Evolutionary conservation across 2,797 vertebrate genomes (phyloP), one percentile per base, ranked within the genome.

Genomic region (Echiichthys vipera): DNA sequence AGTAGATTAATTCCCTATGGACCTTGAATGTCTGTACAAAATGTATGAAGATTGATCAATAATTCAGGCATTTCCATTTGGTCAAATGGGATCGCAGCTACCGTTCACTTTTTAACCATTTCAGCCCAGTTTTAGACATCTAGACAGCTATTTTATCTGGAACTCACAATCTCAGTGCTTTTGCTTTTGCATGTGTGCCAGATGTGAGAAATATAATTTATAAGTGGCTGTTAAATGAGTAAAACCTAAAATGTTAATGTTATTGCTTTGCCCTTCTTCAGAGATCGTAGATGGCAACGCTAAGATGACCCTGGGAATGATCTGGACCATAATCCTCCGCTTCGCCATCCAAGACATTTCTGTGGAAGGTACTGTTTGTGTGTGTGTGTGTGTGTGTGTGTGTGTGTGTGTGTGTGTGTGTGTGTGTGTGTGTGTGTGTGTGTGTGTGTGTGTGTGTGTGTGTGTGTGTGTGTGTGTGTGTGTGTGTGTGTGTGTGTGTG

Each of bases 301-400:
- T 74, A 99, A 99, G 87, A 99, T 99, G 98, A 99, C 98, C 51
- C 94, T 99, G 91, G 98, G 98, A 93, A 99, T 99, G 98, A 99
- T 99, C 93, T 99, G 98, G 98, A 99, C 98, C 88, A 99, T 99
- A 89, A 99, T 99, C 90, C 98, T 99, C 67, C 98, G 98, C 88
- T 99, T 99, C 65, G 98, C 98, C 89, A 99, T 99, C 91, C 98
- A 99, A 87, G 98, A 99, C 92, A 99, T 99, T 92, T 99, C 98
- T 9, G 98, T 99, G 79, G 97, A 99, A 91, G 94, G 94, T 95
- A 85, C 5, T 10, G 13, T 46, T 14, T 40, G 42, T 40, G 36
- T 64, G 51, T 46, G 58, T 66, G 49, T 63, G 27, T 59, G 54
- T 69, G 49, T 59, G 34, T 67, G 27, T 70, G 40, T 59, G 46